phyloP scores from a whole-genome alignment of 1,140 invertebrate species.

The Sogatella furcifera region DNA sequence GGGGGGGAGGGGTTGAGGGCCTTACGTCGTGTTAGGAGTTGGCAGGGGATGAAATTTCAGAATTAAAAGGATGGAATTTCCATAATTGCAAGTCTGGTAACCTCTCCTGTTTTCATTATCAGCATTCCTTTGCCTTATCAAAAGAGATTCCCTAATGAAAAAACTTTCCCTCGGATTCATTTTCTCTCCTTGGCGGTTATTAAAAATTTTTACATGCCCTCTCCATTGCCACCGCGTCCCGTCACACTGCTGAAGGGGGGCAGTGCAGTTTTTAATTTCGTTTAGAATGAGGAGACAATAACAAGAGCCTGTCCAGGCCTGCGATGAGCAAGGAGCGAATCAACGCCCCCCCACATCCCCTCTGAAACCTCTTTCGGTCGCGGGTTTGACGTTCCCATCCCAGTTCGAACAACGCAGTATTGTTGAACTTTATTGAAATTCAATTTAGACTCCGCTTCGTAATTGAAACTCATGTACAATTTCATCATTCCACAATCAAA shows the following conservation, averaged over 20 bases:
- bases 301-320: neutral
- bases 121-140: slow-evolving; percentile 4
- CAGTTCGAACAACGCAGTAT: too few species aligned
- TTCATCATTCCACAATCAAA: too few species aligned
- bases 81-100: slow-evolving; percentile 3
- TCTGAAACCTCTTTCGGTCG: too few species aligned
- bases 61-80: slow-evolving; percentile 4
- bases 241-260: neutral
- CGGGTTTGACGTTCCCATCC: too few species aligned
- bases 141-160: slow-evolving; percentile 2
- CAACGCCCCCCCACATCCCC: too few species aligned
- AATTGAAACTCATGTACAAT: too few species aligned
- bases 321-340: too few species aligned
- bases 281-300: slow-evolving; percentile 3
- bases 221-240: neutral
- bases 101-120: slow-evolving; percentile 4
- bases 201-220: slow-evolving; percentile 2
- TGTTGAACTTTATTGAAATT: too few species aligned
- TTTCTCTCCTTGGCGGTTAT: slow-evolving; percentile 1
- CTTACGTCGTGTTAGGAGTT: too few species aligned
- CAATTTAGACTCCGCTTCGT: too few species aligned
- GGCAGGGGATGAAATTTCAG: neutral
- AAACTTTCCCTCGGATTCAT: slow-evolving; percentile 3
- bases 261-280: neutral
- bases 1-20: too few species aligned